phyloP scores from a whole-genome alignment of 2,797 vertebrate species.

The Anisognathus igniventris region DNA sequence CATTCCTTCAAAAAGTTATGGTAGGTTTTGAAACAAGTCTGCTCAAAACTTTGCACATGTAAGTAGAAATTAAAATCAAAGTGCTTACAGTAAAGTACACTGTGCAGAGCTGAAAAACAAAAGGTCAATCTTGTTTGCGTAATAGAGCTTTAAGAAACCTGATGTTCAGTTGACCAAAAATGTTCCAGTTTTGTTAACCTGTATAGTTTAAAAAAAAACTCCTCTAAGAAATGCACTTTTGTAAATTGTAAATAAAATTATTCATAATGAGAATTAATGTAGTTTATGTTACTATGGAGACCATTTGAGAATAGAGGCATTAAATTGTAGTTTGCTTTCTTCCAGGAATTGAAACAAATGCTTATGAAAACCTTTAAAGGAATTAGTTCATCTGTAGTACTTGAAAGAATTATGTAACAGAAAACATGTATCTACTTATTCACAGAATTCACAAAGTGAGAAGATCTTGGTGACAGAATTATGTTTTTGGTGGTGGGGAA shows the following conservation, averaged over 20 bases:
- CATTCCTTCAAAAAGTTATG: background rate
- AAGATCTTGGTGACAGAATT: background rate
- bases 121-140: background rate
- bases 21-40: background rate
- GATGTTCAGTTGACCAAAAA: background rate
- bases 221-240: background rate
- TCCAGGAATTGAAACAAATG: background rate
- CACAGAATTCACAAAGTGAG: background rate
- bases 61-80: background rate
- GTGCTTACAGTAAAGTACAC: background rate
- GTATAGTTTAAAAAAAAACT: conserved; percentile 26
- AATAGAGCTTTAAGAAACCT: background rate
- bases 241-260: conserved; percentile 22
- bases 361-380: conserved; percentile 19
- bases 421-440: background rate
- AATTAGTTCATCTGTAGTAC: background rate
- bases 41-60: background rate
- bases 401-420: background rate
- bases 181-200: background rate
- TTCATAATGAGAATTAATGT: conserved; percentile 13
- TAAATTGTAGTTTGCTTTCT: conserved; percentile 36
- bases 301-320: conserved; percentile 9
- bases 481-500: background rate
- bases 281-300: conserved; percentile 17
- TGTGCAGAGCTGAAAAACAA: background rate